phyloP scores from a whole-genome alignment of 2,888 invertebrate species.

The Sphaerophoria rueppellii region DNA sequence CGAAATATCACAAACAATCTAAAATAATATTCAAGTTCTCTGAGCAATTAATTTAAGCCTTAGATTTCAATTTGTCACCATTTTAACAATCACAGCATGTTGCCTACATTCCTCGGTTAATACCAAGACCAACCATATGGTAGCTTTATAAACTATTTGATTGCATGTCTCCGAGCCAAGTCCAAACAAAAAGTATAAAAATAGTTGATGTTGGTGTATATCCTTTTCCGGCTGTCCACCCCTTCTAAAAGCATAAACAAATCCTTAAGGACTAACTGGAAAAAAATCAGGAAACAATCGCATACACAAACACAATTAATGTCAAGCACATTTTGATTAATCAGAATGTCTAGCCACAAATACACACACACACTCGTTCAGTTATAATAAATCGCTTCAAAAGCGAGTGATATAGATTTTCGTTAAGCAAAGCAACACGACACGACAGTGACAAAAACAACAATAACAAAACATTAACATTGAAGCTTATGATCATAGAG shows the following conservation, averaged over 20 bases:
- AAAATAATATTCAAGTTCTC: slow-evolving; percentile 29
- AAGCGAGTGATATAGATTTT: slow-evolving; percentile 20
- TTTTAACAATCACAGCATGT: slow-evolving; percentile 28
- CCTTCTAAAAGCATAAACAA: slow-evolving; percentile 11
- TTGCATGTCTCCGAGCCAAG: slow-evolving; percentile 53
- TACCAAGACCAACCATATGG: background rate
- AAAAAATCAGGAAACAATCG: slow-evolving; percentile 51
- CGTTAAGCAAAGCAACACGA: background rate
- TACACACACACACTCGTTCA: slow-evolving; percentile 50
- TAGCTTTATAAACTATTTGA: slow-evolving; percentile 50
- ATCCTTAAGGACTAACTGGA: background rate
- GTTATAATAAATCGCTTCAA: slow-evolving; percentile 56
- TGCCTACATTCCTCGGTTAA: no score
- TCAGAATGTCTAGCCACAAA: slow-evolving; percentile 64
- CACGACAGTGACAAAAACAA: background rate
- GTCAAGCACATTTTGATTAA: slow-evolving; percentile 70
- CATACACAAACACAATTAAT: slow-evolving; percentile 64
- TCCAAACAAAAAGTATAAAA: slow-evolving; percentile 12
- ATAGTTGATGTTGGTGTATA: slow-evolving; percentile 12
- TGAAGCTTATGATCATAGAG: slow-evolving; percentile 41
- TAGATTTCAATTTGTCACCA: slow-evolving; percentile 55
- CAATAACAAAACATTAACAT: background rate
- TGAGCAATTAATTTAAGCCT: slow-evolving; percentile 32
- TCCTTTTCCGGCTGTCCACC: slow-evolving; percentile 53
- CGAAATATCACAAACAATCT: background rate